Percentiles rank a stretch among this genome's conserved stretches.
These are phyloP conservation scores for Vandiemenella viatica DNA, from an alignment of 2,888 invertebrate species.

Conservation along the genomic window DNA sequence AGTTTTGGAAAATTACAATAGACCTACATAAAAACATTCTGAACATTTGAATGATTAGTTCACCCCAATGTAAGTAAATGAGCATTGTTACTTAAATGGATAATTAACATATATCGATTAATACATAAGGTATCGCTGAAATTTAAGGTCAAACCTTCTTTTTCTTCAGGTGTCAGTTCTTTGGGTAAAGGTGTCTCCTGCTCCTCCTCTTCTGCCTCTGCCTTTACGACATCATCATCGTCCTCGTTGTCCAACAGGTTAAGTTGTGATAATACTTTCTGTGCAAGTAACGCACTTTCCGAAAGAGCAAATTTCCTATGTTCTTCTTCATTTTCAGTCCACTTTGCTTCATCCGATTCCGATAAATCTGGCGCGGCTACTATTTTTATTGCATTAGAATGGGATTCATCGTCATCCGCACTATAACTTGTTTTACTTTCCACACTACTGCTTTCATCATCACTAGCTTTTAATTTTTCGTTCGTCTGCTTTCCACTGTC, in stretches of 20 bases:
- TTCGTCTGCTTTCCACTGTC: conserved; percentile 15
- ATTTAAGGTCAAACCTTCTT: conserved; percentile 44
- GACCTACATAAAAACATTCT: no score
- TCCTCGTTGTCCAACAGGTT: conserved; percentile 27
- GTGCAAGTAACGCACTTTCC: conserved; percentile 8
- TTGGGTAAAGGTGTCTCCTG: conserved; percentile 30
- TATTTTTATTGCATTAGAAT: conserved; percentile 14
- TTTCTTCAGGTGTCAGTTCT: conserved; percentile 45
- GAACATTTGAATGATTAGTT: no score
- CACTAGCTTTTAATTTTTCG: conserved; percentile 25
- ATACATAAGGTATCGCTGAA: no score
- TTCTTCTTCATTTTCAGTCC: conserved; percentile 11
- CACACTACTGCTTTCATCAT: conserved; percentile 26
- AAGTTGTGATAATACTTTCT: conserved; percentile 18
- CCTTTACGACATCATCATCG: conserved; percentile 23
- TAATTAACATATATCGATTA: no score
- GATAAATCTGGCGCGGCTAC: conserved; percentile 28
- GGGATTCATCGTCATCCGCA: conserved; percentile 2
- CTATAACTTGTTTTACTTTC: background rate
- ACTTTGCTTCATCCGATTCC: conserved; percentile 25
- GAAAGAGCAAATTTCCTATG: conserved; percentile 10
- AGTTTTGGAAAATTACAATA: no score
- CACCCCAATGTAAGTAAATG: no score
- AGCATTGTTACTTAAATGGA: no score
- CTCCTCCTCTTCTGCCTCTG: conserved; percentile 31